Evolutionary conservation across 2,888 invertebrate species (phyloP), one percentile per base, ranked within the genome.

Genomic region (Hemaris fuciformis): DNA sequence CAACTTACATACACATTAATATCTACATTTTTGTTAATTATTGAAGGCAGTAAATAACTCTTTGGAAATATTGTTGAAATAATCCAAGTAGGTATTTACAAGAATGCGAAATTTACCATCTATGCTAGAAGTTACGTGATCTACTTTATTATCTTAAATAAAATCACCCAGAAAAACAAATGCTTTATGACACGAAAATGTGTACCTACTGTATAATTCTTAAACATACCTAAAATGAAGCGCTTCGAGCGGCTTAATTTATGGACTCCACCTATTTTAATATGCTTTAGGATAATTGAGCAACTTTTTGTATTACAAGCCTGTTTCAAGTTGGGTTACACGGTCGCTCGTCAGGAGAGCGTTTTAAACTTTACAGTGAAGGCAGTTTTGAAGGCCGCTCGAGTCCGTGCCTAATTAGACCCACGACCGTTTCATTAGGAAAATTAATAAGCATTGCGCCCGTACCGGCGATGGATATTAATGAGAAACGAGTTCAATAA

Each of bases 281-380:
- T 68, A 73, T 68, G 63, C 63, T 75, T 75, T 71, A 43, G 70
- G 73, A 75, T 69, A 74, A 68, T 68, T 65, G 68, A 70, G 65
- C 69, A 83, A 85, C 82, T 85, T 84, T 84, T 81, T 80, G 76
- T 81, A 78, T 76, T 77, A 82, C 71, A 72, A 70, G 70, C 73
- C 72, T 69, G 73, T 75, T 83, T 81, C 75, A 82, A 85, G 80
- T 83, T 81, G 77, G 71, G 77, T 77, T 72, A 81, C 80, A 76
- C 76, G 80, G 79, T 77, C 70, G 74, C 71, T 70, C 69, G 79
- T 69, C 80, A 65, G 62, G 85, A 86, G 84, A 84, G 67, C 79
- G 73, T 79, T 88, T 70, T 70, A 81, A 89, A 90, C 83, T 89
- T 89, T 83, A 76, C 73, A 74, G 70, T 67, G 69, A 76, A 83